These are phyloP conservation scores for Danio kyathit DNA, from an alignment of 2,797 vertebrate species.

Conservation along the genomic window DNA sequence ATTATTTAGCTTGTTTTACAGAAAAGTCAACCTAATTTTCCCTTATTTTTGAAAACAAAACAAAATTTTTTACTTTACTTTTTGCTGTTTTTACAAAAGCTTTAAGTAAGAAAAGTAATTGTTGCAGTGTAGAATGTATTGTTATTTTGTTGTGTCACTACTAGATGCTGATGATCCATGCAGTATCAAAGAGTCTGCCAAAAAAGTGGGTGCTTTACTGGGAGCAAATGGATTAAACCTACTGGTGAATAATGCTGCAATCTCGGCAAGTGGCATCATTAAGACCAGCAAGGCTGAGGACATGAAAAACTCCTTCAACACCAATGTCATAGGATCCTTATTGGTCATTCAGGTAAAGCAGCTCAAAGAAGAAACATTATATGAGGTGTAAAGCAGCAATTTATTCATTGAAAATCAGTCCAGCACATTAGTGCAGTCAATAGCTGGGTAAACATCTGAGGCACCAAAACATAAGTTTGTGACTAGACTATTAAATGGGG, in stretches of 20 bases:
- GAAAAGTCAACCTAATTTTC: too few species aligned
- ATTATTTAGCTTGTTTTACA: too few species aligned
- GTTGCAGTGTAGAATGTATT: neutral
- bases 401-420: neutral
- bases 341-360: slow-evolving; percentile 61
- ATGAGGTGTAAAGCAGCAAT: neutral
- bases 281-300: slow-evolving; percentile 57
- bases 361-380: neutral
- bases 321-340: slow-evolving; percentile 53
- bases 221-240: slow-evolving; percentile 68
- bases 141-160: neutral
- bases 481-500: neutral
- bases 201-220: slow-evolving; percentile 59
- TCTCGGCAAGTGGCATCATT: slow-evolving; percentile 36
- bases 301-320: slow-evolving; percentile 63
- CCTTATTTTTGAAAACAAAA: too few species aligned
- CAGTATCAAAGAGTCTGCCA: slow-evolving; percentile 19
- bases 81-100: too few species aligned
- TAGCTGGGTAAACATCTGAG: neutral
- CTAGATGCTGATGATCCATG: slow-evolving; percentile 14
- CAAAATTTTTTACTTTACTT: too few species aligned
- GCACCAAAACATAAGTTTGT: neutral
- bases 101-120: too few species aligned
- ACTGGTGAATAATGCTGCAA: slow-evolving; percentile 72
- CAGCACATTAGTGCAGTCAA: neutral